Evolutionary conservation across 2,888 invertebrate species (phyloP), one percentile per base, ranked within the genome.

Genomic region (Choristoneura rosaceana): DNA sequence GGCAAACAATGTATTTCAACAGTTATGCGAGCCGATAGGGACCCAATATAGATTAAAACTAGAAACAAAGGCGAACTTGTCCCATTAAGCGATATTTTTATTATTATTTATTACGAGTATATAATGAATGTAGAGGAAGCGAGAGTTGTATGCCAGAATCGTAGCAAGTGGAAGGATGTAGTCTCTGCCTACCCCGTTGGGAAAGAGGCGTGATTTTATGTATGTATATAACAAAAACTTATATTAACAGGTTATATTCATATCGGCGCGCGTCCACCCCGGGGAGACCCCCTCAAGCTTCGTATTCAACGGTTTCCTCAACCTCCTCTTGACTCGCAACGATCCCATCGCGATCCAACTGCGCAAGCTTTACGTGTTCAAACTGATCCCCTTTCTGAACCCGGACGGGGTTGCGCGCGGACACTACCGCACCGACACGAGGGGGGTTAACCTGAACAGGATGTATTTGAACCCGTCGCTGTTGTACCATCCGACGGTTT

Each of bases 271-370:
- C 74, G 98, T 98, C 66, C 98, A 98, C 90, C 98, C 98, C 14
- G 98, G 98, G 1, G 98, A 98, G 90, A 98, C 98, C 0, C 98
- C 98, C 0, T 97, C 98, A 0, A 98, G 97, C 88, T 98, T 97
- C 90, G 98, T 98, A 14, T 96, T 98, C 88, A 98, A 98, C 87
- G 98, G 98, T 0, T 96, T 98, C 81, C 91, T 98, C 8, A 97
- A 97, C 84, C 96, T 98, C 60, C 91, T 98, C 58, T 88, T 98
- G 17, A 95, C 95, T 74, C 95, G 96, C 43, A 96, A 96, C 74
- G 98, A 98, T 87, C 95, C 96, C 0, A 95, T 97, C 70, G 98
- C 98, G 25, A 93, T 95, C 67, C 94, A 95, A 71, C 92, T 98
- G 61, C 95, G 98, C 67, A 96, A 96, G 81, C 84, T 95, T 61